These are phyloP conservation scores for Rhamphomyia laevipes DNA, from an alignment of 2,888 invertebrate genomes.

Conservation along the genomic window DNA sequence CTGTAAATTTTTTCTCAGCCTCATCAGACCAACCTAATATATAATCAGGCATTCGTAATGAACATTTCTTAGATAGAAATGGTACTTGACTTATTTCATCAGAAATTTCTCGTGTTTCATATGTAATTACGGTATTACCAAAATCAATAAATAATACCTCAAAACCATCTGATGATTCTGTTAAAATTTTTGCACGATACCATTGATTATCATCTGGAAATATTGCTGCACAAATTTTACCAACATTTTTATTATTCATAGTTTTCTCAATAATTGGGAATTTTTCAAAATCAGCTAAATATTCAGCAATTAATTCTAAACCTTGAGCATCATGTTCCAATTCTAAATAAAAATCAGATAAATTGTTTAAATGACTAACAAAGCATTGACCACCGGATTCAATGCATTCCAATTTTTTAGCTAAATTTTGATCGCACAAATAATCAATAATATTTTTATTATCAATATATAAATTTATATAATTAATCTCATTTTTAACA, in stretches of 20 bases:
- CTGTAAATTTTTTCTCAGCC: slow-evolving; percentile 53
- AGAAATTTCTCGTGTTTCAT: slow-evolving; percentile 47
- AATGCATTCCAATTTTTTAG: slow-evolving; percentile 42
- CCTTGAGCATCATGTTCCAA: slow-evolving; percentile 51
- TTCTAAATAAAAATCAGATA: slow-evolving; percentile 69
- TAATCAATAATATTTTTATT: slow-evolving; percentile 49
- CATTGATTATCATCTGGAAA: slow-evolving; percentile 53
- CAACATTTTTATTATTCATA: slow-evolving; percentile 34
- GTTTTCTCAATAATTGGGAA: slow-evolving; percentile 39
- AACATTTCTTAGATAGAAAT: slow-evolving; percentile 49
- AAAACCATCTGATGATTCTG: slow-evolving; percentile 42
- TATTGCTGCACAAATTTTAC: slow-evolving; percentile 50
- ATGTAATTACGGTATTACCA: slow-evolving; percentile 49
- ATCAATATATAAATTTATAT: slow-evolving; percentile 52
- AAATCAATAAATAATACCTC: slow-evolving; percentile 58
- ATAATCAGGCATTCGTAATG: slow-evolving; percentile 46
- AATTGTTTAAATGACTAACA: slow-evolving; percentile 61
- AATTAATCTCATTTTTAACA: slow-evolving; percentile 26
- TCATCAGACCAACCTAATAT: slow-evolving; percentile 51
- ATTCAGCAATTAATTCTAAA: slow-evolving; percentile 46
- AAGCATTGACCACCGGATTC: slow-evolving; percentile 51
- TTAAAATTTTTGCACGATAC: slow-evolving; percentile 54
- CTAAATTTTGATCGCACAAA: slow-evolving; percentile 47
- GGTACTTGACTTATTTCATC: slow-evolving; percentile 47
- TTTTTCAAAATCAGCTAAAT: slow-evolving; percentile 44